phyloP scores from a whole-genome alignment of 2,113 vertebrate genomes.

The Etheostoma cragini region DNA sequence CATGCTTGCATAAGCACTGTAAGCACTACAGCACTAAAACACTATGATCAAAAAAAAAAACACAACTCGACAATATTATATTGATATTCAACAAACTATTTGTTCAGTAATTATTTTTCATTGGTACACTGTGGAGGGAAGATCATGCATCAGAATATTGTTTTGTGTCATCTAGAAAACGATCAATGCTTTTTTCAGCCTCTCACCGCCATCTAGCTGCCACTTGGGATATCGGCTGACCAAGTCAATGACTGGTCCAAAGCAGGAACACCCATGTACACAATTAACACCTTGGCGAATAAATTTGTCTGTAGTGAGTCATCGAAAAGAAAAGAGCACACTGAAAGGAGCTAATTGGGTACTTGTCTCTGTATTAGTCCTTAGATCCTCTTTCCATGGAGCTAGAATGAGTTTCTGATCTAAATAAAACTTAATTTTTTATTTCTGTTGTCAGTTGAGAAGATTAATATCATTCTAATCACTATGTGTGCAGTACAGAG shows the following conservation, averaged over 20 bases:
- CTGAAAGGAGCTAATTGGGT: background rate
- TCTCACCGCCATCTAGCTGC: slow-evolving; percentile 10
- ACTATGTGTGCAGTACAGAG: background rate
- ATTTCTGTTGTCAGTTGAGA: background rate
- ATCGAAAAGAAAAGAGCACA: slow-evolving; percentile 2
- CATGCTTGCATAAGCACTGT: slow-evolving; percentile 52
- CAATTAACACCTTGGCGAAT: slow-evolving; percentile 19
- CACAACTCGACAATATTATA: too few species aligned
- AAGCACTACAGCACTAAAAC: slow-evolving; percentile 19
- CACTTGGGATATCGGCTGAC: background rate
- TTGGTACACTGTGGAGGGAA: background rate
- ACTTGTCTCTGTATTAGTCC: background rate
- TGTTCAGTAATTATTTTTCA: background rate
- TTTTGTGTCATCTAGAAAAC: background rate
- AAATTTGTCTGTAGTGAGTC: slow-evolving; percentile 21
- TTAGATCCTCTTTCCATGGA: background rate
- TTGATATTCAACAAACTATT: background rate
- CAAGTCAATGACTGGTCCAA: background rate
- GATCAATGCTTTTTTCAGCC: background rate
- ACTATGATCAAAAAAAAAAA: too few species aligned
- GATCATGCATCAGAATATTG: background rate
- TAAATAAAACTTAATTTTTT: slow-evolving; percentile 24
- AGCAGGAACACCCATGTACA: background rate
- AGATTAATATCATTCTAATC: background rate
- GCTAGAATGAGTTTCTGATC: slow-evolving; percentile 7